Base-by-base conservation (phyloP, 1,140 invertebrate species). In the Lepidurus packardi region DNA sequence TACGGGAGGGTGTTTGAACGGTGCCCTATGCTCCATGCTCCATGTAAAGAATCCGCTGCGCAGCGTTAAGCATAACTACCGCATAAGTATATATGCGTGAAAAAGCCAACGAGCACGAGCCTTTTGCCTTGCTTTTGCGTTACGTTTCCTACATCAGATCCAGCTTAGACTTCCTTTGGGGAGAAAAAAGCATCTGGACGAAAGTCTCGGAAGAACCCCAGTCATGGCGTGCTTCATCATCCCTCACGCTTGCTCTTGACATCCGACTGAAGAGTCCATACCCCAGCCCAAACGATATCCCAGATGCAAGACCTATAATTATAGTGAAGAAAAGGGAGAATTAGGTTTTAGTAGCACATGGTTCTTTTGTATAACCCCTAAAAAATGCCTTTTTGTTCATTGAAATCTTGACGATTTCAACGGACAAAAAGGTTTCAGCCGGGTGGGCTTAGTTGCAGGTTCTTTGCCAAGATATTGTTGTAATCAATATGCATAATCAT, bases 401-500 rank as follows among this genome's bases (percentile, higher is more conserved):
- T 34, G 34, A 34, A 47, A 47, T 11, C 10, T 4, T 65, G 53
- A 77, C 42, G 42, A 75, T 16, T 24, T 9, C 16, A 43, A 75
- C 4, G 16, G n/a, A 13, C 74, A 21, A 7, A n/a, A 42, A 42
- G 44, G 44, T 43, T 43, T 45, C 7, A 77, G 34, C 41, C 75
- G 53, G 53, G 53, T 65, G 53, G 53, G 53, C 53, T 65, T 13
- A 21, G 34, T 34, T 2, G 34, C 34, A 34, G 34, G 34, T 34
- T 34, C 34, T 34, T 34, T 34, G 34, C 3, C 34, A 21, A 65
- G 16, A 65, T 65, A 65, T 65, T 65, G 53, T 34, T 65, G 53
- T 65, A 65, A 65, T 65, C 53, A 65, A 65, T 65, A 65, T 65
- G 53, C 53, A 65, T 65, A 65, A 65, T 65, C 53, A 65, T 65